These are phyloP conservation scores for Macrocentrus cingulum DNA, from an alignment of 1,140 invertebrate genomes.

Conservation along the genomic window DNA sequence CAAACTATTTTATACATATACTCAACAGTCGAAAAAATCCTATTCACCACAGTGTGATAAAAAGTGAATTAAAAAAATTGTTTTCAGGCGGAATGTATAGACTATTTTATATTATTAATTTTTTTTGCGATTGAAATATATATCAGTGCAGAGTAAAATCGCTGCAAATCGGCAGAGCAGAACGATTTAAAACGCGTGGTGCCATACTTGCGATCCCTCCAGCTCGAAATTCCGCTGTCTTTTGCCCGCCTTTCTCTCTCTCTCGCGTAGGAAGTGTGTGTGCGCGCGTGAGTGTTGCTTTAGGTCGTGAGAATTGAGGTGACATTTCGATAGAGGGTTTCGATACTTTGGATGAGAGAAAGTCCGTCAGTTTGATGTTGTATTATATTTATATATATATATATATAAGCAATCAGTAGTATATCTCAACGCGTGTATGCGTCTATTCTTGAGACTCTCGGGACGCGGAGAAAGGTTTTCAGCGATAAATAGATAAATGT, in stretches of 20 bases:
- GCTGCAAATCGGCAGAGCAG: not conserved
- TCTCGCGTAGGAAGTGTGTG: too few species aligned
- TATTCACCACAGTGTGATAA: too few species aligned
- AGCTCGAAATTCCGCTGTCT: not conserved
- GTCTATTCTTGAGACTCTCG: not conserved
- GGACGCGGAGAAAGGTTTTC: not conserved
- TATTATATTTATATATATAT: constrained; percentile 6
- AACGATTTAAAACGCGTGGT: not conserved
- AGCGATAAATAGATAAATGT: not conserved
- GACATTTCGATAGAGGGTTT: constrained; percentile 40
- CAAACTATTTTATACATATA: too few species aligned
- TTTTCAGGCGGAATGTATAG: too few species aligned
- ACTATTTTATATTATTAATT: too few species aligned
- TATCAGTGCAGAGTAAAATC: not conserved
- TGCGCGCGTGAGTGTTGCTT: too few species aligned
- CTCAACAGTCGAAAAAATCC: too few species aligned
- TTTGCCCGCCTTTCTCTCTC: too few species aligned
- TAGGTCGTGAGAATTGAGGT: constrained; percentile 40
- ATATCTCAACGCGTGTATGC: not conserved
- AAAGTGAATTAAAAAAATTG: too few species aligned
- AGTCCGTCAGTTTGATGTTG: constrained; percentile 17
- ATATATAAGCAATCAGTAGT: not conserved
- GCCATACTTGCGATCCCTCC: not conserved
- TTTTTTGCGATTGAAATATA: too few species aligned
- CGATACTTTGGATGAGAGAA: too few species aligned